Conservation (phyloP, 2,888 invertebrate genomes). For the Mayetiola destructor region DNA sequence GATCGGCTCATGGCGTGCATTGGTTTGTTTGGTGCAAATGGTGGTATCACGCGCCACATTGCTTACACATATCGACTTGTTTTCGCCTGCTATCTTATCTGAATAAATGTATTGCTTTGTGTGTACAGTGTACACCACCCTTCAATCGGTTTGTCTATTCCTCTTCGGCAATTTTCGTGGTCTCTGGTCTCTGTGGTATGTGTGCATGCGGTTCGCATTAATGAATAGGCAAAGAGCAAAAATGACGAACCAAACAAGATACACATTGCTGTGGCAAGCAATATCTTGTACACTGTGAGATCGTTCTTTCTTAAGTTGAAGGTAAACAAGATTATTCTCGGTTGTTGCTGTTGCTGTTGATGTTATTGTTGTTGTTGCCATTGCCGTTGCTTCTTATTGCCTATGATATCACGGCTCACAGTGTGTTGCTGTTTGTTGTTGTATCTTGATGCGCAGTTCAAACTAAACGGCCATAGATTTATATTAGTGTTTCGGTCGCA, state of each 20-base stretch:
- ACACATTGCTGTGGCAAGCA: not conserved
- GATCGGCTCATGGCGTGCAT: no score
- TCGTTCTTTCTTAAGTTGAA: constrained; percentile 8
- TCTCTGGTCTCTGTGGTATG: not conserved
- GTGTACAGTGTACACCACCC: no score
- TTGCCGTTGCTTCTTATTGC: no score
- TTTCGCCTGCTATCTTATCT: constrained; percentile 5
- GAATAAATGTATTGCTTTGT: constrained; percentile 12
- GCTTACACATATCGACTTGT: not conserved
- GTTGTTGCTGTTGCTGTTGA: not conserved
- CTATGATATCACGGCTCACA: constrained; percentile 4
- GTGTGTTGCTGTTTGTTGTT: constrained; percentile 1
- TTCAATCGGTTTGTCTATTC: no score
- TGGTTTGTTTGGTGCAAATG: not conserved
- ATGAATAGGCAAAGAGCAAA: not conserved
- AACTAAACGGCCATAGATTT: no score
- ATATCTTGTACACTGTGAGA: not conserved
- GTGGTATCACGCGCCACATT: not conserved
- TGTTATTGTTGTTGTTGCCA: not conserved
- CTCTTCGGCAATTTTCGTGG: not conserved
- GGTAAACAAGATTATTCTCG: constrained; percentile 9
- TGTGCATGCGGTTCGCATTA: not conserved
- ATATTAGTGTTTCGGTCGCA: no score
- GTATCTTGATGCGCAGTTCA: constrained; percentile 7
- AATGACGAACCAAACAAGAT: not conserved